Base-by-base conservation (phyloP, 1,140 invertebrate genomes). In the Stegodyphus dumicola region DNA sequence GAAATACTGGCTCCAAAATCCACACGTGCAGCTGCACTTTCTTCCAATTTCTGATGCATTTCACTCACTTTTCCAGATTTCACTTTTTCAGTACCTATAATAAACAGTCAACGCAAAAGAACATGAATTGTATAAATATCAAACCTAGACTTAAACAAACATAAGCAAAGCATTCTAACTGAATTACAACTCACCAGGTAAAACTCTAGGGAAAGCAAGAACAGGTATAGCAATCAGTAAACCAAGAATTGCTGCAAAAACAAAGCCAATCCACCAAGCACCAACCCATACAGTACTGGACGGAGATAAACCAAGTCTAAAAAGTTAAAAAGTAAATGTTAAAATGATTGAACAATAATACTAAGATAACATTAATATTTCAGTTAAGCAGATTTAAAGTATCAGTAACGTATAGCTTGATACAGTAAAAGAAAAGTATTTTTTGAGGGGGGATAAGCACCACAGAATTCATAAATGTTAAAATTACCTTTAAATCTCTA, bases 181-280 rank as follows among this genome's bases (percentile, higher is more conserved):
- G 13, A 60, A 74, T 17, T 33, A 3, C 33, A 33, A 64, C 74
- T 85, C 90, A 94, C 93, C 94, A 85, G 94, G 94, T 87, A 96
- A 89, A 81, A 93, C 92, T 86, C 93, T 91, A 0, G 95, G 96
- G 91, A 97, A 97, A 85, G 94, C 95, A 90, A 96, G 95, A 90
- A 98, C 95, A 6, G 96, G 96, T 77, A 97, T 93, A 5, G 95
- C 94, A n/a, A 96, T 94, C 52, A 97, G 89, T 53, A 97, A 93
- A 3, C 96, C 92, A 0, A 97, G 91, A 11, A 95, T 89, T 2
- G 95, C 96, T 86, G 95, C 94, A 2, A 97, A 92, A 4, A 97
- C 89, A 90, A 97, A 98, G 15, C 96, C 96, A 33, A 96, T 94
- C 97, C 97, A 98, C 97, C 97, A 98, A 93, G 97, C 96, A 48